phyloP scores from a whole-genome alignment of 2,888 invertebrate species.

The Mimachlamys varia region DNA sequence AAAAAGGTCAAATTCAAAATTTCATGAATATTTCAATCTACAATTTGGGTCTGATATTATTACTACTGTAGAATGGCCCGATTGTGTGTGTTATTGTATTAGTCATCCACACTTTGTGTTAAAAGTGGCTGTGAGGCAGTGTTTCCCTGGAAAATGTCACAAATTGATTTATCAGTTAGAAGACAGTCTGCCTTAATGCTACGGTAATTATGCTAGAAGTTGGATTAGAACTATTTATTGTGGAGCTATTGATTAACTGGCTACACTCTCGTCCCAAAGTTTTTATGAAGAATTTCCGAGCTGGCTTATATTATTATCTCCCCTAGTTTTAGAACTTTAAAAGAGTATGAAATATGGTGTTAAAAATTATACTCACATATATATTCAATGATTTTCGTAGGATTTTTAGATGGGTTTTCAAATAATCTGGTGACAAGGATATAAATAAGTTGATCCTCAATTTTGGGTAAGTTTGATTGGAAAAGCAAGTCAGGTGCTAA shows the following conservation, averaged over 20 bases:
- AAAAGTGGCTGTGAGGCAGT: neutral
- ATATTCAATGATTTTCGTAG: too few relatives aligned
- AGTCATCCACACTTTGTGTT: neutral
- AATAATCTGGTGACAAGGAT: too few relatives aligned
- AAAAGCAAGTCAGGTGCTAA: too few relatives aligned
- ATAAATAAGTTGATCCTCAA: too few relatives aligned
- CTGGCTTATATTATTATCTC: too few relatives aligned
- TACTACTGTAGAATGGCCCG: neutral
- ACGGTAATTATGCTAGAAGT: neutral
- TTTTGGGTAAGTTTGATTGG: too few relatives aligned
- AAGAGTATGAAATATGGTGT: too few relatives aligned
- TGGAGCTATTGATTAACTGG: too few relatives aligned
- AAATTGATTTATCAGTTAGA: conserved; percentile 6
- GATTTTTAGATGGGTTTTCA: too few relatives aligned
- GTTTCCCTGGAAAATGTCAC: neutral
- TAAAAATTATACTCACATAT: too few relatives aligned
- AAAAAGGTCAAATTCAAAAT: neutral
- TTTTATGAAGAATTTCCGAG: too few relatives aligned
- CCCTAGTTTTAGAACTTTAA: neutral
- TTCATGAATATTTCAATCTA: neutral
- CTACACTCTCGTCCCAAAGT: too few relatives aligned
- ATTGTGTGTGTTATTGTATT: neutral
- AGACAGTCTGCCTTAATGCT: neutral
- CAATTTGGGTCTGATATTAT: neutral
- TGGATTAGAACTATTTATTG: neutral